Evolutionary conservation across 2,797 vertebrate genomes (phyloP).

Genomic region (Xiphorhynchus erythropygius): DNA sequence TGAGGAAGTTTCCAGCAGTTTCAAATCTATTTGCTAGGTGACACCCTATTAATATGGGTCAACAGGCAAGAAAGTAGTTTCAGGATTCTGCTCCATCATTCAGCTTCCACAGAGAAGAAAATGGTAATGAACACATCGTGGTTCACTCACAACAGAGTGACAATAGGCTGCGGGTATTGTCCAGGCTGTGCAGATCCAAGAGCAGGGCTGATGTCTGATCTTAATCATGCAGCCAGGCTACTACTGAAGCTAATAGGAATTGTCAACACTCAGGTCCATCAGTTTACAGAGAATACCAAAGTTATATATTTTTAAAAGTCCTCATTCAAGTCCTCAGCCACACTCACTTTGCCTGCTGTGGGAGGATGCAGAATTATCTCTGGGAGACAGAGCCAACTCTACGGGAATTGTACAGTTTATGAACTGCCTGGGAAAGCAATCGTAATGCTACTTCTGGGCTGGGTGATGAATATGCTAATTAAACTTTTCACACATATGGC

Average conservation of each 20-base stretch:
- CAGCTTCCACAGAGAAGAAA: not conserved
- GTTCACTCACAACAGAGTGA: not conserved
- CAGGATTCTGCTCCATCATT: not conserved
- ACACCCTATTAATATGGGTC: not conserved
- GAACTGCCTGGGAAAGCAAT: not conserved
- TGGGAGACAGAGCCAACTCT: not conserved
- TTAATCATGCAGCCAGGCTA: not conserved
- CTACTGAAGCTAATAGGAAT: not conserved
- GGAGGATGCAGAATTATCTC: not conserved
- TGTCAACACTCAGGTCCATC: not conserved
- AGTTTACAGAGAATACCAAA: not conserved
- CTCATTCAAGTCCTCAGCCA: not conserved
- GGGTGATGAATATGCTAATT: constrained; percentile 38
- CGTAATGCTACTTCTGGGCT: not conserved
- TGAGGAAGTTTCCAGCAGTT: not conserved
- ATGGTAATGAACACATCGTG: not conserved
- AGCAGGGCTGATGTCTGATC: not conserved
- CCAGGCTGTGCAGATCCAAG: not conserved
- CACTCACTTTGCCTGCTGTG: accelerated
- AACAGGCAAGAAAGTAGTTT: not conserved
- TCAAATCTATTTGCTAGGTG: not conserved
- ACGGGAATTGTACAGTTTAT: not conserved
- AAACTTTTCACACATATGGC: constrained; percentile 21
- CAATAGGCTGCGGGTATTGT: not conserved
- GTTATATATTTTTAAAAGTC: not conserved